These are phyloP conservation scores for Brachionus sp. DNA, from an alignment of 1,140 invertebrate species.

Conservation along the genomic window DNA sequence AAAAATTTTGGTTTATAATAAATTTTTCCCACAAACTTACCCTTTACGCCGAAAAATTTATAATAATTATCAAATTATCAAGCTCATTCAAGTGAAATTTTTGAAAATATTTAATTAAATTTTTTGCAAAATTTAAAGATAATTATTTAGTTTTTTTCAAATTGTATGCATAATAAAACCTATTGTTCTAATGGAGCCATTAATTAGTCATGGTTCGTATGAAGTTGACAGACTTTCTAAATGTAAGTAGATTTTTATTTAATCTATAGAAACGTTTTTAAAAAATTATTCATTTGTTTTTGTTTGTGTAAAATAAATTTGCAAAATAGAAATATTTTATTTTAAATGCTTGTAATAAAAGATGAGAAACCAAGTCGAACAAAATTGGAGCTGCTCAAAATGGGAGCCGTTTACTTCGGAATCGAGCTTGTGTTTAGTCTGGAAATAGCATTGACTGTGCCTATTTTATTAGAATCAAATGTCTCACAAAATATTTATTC, in stretches of 20 bases:
- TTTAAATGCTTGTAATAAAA: conserved; percentile 1
- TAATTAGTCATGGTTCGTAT: neutral
- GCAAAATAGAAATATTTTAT: neutral
- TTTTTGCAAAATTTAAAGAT: neutral
- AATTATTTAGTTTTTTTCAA: neutral
- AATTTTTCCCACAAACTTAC: neutral
- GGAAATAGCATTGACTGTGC: conserved; percentile 41
- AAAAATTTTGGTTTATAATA: neutral
- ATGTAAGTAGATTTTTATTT: neutral
- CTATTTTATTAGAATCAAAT: conserved; percentile 15
- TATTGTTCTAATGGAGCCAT: neutral
- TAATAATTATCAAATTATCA: neutral
- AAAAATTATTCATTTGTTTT: neutral
- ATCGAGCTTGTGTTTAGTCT: conserved; percentile 35
- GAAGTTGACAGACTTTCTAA: neutral
- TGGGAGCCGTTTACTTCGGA: conserved; percentile 33
- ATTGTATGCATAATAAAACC: neutral
- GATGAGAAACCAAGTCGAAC: conserved; percentile 13
- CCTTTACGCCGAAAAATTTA: neutral
- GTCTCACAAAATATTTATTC: conserved; percentile 38
- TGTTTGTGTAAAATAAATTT: neutral
- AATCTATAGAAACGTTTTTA: neutral
- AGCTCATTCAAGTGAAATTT: neutral
- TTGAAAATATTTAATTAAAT: neutral
- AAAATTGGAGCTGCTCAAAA: neutral